phyloP scores from a whole-genome alignment of 2,888 invertebrate species.

The Tiphia femorata region DNA sequence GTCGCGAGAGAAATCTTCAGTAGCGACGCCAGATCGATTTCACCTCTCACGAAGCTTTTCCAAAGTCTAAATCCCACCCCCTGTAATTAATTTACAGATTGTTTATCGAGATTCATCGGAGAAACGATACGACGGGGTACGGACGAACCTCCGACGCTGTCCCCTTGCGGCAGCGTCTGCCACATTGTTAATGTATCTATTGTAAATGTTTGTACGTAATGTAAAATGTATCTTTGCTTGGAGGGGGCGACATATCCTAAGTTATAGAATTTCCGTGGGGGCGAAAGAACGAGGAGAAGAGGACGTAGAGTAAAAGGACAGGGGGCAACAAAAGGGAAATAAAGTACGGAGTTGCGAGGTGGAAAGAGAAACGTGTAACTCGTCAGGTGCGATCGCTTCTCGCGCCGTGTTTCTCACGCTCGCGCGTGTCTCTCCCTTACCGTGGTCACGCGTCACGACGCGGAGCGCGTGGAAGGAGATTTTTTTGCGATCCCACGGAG shows the following conservation, averaged over 20 bases:
- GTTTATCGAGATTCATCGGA: too few relatives aligned
- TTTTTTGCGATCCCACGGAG: constrained; percentile 13
- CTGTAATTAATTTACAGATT: too few relatives aligned
- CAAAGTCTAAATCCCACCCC: too few relatives aligned
- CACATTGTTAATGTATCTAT: constrained; percentile 60
- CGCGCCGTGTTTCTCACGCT: constrained; percentile 13
- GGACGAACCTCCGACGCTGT: constrained; percentile 25
- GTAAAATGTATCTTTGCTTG: constrained; percentile 66
- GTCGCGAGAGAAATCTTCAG: too few relatives aligned
- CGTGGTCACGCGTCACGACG: constrained; percentile 6
- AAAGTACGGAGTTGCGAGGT: constrained; percentile 5
- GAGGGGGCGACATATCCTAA: constrained; percentile 65
- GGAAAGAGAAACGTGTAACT: not conserved
- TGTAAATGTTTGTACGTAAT: constrained; percentile 68
- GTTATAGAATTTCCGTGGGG: constrained; percentile 48
- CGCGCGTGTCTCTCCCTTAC: constrained; percentile 7
- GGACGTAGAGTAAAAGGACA: constrained; percentile 4
- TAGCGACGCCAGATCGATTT: too few relatives aligned
- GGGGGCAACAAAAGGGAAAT: not conserved
- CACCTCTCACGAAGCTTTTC: too few relatives aligned
- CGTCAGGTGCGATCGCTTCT: constrained; percentile 12
- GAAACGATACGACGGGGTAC: too few relatives aligned
- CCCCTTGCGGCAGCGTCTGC: constrained; percentile 33
- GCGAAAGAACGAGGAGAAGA: constrained; percentile 10
- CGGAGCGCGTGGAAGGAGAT: constrained; percentile 3